Conservation (phyloP, 1,140 invertebrate species). For the Drosophila lacertosa region DNA sequence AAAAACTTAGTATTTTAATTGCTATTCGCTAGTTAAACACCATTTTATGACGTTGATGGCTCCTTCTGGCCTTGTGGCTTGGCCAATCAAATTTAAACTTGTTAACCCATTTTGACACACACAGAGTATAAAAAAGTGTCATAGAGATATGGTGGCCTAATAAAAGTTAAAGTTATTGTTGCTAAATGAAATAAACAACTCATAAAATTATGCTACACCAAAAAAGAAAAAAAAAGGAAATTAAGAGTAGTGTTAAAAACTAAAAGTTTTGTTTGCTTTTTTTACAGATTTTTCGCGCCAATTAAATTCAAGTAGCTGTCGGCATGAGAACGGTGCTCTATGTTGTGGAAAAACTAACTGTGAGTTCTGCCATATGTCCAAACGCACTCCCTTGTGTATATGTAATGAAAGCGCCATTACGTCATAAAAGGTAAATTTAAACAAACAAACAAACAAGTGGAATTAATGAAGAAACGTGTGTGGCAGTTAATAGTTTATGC, state of each 20-base stretch:
- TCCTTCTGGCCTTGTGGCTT: too few species aligned
- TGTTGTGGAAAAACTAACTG: conserved; percentile 38
- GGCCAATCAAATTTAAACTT: too few species aligned
- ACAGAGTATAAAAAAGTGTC: conserved; percentile 34
- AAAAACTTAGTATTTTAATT: too few species aligned
- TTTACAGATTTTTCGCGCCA: conserved; percentile 72
- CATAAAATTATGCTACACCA: conserved; percentile 67
- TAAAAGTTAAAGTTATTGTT: conserved; percentile 66
- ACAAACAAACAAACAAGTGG: conserved; percentile 80
- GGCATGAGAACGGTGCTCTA: conserved; percentile 41
- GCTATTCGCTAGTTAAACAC: too few species aligned
- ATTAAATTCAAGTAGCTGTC: conserved; percentile 80
- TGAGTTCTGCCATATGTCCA: conserved; percentile 5
- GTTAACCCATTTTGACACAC: too few species aligned
- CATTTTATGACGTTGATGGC: too few species aligned
- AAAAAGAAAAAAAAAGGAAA: conserved; percentile 22
- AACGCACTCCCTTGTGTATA: conserved; percentile 12
- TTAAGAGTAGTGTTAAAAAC: conserved; percentile 37
- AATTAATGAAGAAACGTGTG: conserved; percentile 77
- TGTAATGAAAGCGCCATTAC: conserved; percentile 57
- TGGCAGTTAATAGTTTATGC: conserved; percentile 57
- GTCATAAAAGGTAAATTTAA: conserved; percentile 76
- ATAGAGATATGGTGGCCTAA: conserved; percentile 38
- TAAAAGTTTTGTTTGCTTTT: conserved; percentile 67
- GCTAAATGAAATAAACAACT: conserved; percentile 76